These are phyloP conservation scores for Natrix natrix DNA, from an alignment of 2,797 vertebrate species.

Conservation along the genomic window DNA sequence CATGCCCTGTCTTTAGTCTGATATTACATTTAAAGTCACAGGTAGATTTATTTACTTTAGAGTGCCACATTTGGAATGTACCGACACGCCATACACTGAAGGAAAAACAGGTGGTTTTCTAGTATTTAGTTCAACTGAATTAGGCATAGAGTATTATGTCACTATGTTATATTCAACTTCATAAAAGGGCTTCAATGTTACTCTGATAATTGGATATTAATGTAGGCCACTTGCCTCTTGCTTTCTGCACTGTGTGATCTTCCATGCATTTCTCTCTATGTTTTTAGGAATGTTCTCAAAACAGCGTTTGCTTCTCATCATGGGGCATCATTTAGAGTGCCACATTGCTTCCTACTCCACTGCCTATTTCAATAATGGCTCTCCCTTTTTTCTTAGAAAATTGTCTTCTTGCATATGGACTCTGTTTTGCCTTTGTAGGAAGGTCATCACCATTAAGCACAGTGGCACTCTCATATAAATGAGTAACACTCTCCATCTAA, in stretches of 20 bases:
- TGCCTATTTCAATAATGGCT: not conserved
- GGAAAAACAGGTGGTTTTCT: not conserved
- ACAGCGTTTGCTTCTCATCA: not conserved
- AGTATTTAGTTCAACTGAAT: not conserved
- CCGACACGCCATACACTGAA: not conserved
- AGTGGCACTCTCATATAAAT: not conserved
- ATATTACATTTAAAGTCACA: not conserved
- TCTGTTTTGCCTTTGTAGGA: not conserved
- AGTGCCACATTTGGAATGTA: not conserved
- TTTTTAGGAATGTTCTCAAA: not conserved
- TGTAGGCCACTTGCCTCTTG: not conserved
- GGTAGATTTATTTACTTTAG: not conserved
- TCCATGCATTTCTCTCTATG: not conserved
- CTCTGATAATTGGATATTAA: conserved; percentile 9
- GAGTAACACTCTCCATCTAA: not conserved
- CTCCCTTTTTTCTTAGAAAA: not conserved
- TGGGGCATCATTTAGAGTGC: not conserved
- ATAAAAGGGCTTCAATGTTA: not conserved
- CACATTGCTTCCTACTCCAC: not conserved
- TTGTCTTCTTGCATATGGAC: not conserved
- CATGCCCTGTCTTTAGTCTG: not conserved
- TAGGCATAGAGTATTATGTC: not conserved
- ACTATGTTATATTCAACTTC: not conserved
- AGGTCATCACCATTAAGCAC: not conserved
- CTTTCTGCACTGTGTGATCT: not conserved